Base-by-base conservation (phyloP, 2,113 vertebrate genomes). In the Anser brachyrhynchus region DNA sequence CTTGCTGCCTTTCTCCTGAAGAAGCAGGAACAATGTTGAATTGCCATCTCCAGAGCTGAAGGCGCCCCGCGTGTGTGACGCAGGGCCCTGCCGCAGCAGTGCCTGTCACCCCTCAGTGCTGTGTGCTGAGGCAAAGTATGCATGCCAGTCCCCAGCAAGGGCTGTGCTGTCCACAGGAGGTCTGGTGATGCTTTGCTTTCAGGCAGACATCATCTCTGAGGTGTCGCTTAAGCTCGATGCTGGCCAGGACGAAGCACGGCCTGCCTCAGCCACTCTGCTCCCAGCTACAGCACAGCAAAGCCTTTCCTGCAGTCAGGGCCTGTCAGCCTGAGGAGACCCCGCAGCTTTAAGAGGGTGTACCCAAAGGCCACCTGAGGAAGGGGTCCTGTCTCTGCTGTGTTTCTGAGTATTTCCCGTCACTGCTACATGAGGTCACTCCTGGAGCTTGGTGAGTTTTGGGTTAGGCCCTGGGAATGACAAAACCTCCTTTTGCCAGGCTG, bases 161-260 rank as follows among this genome's bases (percentile, higher is more conserved):
- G 18, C 55, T 37, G 15, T 4, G 1, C 33, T 41, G 59, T 25
- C 25, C 55, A 57, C 37, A 21, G 43, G n/a, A 65, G 51, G 15
- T 39, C 69, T 29, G 31, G 15, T 1, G 7, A 18, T 6, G 5
- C 15, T 49, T 41, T 0, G 0, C 51, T 2, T 9, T 11, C 1
- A 3, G 43, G 25, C 2, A 3, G 15, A 22, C 28, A 7, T 44
- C 13, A 4, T 46, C 23, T 31, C 10, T 0, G 39, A 14, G 55
- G 11, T 44, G 59, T 22, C 22, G 9, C 11, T 6, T 13, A 22
- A 73, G 25, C 54, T 33, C 1, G 0, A 8, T 11, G 61, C 19
- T 11, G 15, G 16, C 6, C 19, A 28, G 17, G 29, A 33, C 46
- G 17, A 33, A 49, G 13, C 10, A 1, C 6, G 19, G 44, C 66